Evolutionary conservation across 2,113 vertebrate species (phyloP).

Genomic region (Calcarius ornatus): DNA sequence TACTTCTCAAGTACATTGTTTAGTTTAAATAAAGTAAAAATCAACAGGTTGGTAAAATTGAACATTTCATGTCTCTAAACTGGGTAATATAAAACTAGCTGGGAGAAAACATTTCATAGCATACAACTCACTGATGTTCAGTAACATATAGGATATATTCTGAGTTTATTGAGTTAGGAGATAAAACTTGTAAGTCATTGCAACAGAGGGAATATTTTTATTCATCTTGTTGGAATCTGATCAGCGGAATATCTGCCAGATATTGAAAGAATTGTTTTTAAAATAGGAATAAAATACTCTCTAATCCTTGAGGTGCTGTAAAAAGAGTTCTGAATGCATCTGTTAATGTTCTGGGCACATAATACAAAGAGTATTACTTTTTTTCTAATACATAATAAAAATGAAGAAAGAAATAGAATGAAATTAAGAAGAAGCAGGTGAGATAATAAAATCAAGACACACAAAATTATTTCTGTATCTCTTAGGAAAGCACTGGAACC

Average conservation of each 20-base stretch:
- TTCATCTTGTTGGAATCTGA: constrained; percentile 39
- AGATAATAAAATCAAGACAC: background rate
- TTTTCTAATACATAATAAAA: background rate
- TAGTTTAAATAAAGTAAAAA: background rate
- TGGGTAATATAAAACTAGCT: background rate
- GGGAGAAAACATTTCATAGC: background rate
- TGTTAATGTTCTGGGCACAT: constrained; percentile 25
- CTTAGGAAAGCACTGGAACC: background rate
- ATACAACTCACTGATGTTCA: background rate
- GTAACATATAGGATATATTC: background rate
- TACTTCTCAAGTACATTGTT: background rate
- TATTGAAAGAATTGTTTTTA: constrained; percentile 40
- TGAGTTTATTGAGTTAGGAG: background rate
- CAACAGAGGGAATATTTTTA: constrained; percentile 39
- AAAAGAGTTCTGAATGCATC: constrained; percentile 23
- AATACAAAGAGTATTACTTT: background rate
- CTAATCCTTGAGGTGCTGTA: constrained; percentile 3
- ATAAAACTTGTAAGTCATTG: constrained; percentile 34
- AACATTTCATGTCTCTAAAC: background rate
- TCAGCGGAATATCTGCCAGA: constrained; percentile 25
- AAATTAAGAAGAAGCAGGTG: background rate
- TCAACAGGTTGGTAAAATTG: background rate
- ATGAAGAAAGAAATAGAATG: background rate
- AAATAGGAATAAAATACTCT: constrained; percentile 33
- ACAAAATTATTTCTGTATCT: background rate